phyloP scores from a whole-genome alignment of 2,797 vertebrate species.

The Tenualosa thibaudeaui region DNA sequence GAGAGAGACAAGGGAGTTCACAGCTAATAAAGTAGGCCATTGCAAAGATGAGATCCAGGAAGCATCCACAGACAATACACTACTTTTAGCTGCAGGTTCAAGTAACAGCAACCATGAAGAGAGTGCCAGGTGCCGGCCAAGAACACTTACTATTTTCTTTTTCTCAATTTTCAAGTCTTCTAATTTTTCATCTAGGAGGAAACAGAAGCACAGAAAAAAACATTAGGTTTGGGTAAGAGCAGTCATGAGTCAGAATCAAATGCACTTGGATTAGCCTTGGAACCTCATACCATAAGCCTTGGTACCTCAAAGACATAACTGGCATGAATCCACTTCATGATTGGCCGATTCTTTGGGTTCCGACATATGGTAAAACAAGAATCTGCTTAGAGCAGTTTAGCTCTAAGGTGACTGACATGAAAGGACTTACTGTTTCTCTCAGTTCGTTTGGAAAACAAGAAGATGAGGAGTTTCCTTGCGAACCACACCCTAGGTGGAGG shows the following conservation, averaged over 20 bases:
- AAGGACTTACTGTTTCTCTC: slow-evolving; percentile 92
- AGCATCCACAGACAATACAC: not conserved
- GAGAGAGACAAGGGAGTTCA: not conserved
- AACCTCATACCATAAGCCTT: not conserved
- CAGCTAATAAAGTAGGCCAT: not conserved
- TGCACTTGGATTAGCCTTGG: not conserved
- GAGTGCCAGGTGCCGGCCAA: not conserved
- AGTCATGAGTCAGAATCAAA: not conserved
- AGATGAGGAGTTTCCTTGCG: slow-evolving; percentile 87
- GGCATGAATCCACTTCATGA: too few species aligned
- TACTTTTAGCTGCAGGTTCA: slow-evolving; percentile 17
- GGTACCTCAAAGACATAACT: too few species aligned
- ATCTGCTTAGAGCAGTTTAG: not conserved
- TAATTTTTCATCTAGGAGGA: slow-evolving; percentile 85
- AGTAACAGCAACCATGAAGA: not conserved
- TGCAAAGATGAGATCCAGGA: not conserved
- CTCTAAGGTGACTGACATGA: not conserved
- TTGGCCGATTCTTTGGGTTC: too few species aligned
- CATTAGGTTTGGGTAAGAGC: not conserved
- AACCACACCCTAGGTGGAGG: slow-evolving; percentile 83
- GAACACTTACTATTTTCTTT: slow-evolving; percentile 94
- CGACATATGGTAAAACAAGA: not conserved
- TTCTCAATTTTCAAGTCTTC: slow-evolving; percentile 88
- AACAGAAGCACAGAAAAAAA: not conserved
- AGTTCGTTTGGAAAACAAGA: slow-evolving; percentile 92